Conservation (phyloP, 2,888 invertebrate species). For the Allacma fusca region DNA sequence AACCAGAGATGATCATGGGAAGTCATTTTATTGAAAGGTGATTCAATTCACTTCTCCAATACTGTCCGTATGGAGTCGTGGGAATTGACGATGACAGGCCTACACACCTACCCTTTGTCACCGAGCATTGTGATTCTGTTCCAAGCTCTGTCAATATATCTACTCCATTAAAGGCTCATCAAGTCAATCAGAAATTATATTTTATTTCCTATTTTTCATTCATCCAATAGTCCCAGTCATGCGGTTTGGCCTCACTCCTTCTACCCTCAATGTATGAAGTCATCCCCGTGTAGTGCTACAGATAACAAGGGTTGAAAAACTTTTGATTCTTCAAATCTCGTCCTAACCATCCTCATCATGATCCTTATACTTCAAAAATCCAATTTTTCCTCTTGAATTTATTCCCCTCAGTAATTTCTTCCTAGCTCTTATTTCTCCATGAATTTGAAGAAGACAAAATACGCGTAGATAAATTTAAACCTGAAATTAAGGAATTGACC, state of each 20-base stretch:
- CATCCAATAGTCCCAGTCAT: background rate
- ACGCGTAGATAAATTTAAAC: no score
- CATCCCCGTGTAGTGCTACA: no score
- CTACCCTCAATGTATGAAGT: no score
- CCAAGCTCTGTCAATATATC: background rate
- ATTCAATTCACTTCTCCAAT: slow-evolving; percentile 20
- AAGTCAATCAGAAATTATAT: background rate
- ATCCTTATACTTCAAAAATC: no score
- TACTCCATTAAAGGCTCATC: slow-evolving; percentile 1
- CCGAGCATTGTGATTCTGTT: background rate
- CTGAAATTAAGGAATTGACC: no score
- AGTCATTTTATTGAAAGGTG: slow-evolving; percentile 25
- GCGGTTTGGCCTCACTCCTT: background rate
- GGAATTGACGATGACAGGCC: slow-evolving; percentile 39
- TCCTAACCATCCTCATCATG: no score
- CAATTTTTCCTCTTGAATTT: no score
- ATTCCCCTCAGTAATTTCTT: no score
- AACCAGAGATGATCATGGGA: slow-evolving; percentile 41
- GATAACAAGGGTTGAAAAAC: slow-evolving; percentile 14
- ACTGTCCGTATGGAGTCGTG: slow-evolving; percentile 41
- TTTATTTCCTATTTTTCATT: slow-evolving; percentile 16
- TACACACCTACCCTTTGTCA: background rate
- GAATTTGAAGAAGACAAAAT: no score
- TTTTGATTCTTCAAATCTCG: no score
- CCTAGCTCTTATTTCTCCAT: no score